These are phyloP conservation scores for Epirrita christyi DNA, from an alignment of 2,888 invertebrate genomes.

Conservation along the genomic window DNA sequence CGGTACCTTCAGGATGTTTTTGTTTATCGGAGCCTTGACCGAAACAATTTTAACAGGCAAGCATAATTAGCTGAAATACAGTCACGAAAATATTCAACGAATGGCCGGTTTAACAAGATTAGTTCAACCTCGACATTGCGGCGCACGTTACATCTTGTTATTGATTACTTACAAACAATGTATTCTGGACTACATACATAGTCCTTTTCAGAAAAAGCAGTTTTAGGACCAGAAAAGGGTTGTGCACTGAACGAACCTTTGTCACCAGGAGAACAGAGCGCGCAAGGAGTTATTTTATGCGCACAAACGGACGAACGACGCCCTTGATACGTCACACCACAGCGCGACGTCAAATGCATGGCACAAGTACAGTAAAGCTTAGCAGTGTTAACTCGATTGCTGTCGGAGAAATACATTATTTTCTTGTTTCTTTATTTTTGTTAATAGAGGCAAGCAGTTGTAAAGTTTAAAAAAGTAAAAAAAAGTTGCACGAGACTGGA, in stretches of 20 bases:
- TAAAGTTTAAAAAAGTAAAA: no score
- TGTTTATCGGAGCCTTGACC: background rate
- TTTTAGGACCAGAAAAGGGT: conserved; percentile 77
- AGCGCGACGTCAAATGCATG: conserved; percentile 49
- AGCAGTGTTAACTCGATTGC: conserved; percentile 1
- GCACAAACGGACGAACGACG: conserved; percentile 39
- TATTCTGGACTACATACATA: conserved; percentile 35
- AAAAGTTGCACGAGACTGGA: no score
- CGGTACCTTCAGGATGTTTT: no score
- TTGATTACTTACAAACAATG: conserved; percentile 55
- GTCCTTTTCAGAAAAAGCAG: conserved; percentile 55
- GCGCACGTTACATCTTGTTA: conserved; percentile 17
- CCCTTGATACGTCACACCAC: conserved; percentile 60
- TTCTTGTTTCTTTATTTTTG: no score
- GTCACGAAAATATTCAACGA: conserved; percentile 34
- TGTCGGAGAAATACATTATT: no score
- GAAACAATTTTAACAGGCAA: background rate
- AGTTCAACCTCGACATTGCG: conserved; percentile 22
- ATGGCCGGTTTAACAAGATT: conserved; percentile 9
- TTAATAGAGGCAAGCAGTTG: no score
- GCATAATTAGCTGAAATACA: no score
- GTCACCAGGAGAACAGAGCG: conserved; percentile 65
- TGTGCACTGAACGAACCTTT: conserved; percentile 72
- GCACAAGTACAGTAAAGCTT: conserved; percentile 47
- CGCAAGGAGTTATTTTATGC: conserved; percentile 52